Percentiles rank a stretch among this genome's conserved stretches.
These are phyloP conservation scores for Falco columbarius DNA, from an alignment of 2,797 vertebrate genomes.

Conservation along the genomic window DNA sequence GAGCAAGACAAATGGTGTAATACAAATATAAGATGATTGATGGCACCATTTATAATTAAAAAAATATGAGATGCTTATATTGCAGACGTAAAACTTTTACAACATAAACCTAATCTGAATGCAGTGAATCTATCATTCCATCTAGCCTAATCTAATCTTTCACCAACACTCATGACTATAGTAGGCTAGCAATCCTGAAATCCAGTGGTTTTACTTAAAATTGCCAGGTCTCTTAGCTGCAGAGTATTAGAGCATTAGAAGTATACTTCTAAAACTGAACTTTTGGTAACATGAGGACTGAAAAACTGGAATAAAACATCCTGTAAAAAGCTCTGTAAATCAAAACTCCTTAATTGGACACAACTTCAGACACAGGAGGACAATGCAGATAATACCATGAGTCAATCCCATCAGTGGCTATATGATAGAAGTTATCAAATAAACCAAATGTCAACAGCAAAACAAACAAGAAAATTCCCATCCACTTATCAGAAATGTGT, in stretches of 20 bases:
- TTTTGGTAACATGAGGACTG: neutral
- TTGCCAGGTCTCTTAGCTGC: neutral
- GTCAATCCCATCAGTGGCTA: rapidly evolving
- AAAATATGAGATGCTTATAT: neutral
- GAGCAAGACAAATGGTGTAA: neutral
- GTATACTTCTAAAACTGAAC: neutral
- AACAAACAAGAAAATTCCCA: neutral
- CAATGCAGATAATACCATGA: neutral
- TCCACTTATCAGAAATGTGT: neutral
- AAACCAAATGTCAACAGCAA: neutral
- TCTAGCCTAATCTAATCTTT: neutral
- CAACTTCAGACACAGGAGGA: neutral
- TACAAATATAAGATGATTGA: neutral
- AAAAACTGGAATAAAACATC: neutral
- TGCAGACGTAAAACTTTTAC: neutral
- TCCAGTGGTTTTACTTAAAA: neutral
- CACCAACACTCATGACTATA: neutral
- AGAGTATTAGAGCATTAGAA: neutral
- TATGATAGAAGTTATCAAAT: neutral
- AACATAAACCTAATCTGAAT: neutral
- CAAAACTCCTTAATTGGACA: neutral
- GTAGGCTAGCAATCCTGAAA: neutral
- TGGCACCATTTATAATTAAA: neutral
- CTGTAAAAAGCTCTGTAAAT: neutral
- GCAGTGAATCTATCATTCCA: neutral